Base-by-base conservation (phyloP, 2,888 invertebrate species). In the Calameuta idolon region DNA sequence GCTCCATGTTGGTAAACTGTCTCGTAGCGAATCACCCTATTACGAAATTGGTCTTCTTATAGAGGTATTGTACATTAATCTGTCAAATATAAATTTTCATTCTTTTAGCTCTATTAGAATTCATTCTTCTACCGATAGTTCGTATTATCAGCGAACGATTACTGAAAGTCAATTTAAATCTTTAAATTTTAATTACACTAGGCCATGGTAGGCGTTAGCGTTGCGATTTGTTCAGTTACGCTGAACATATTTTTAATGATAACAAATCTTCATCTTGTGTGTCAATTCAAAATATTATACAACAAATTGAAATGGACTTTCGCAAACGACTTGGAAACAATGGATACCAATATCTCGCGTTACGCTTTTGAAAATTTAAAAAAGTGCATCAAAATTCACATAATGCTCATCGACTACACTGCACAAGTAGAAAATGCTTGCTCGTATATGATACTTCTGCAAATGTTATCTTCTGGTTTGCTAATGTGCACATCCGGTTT, bases 281-380 rank as follows among this genome's bases (percentile, higher is more conserved):
- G 82, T 15, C 87, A 87, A 77, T 87, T 88, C 79, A 80, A 81
- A 35, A 85, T 87, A 37, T 76, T 87, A 55, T 83, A 84, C 71
- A 75, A 81, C 34, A 78, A 80, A 79, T 74, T 87, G 34, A 82
- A 78, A 73, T 55, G 40, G 40, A 37, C 82, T 12, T 79, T 77
- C 0, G 0, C 4, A 69, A 76, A 73, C 74, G 76, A 75, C 40
- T 69, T 37, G 55, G 33, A 35, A 12, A 30, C 30, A 37, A 12
- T 1, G n/a, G 4, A 30, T 5, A 1, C 37, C 12, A 37, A 3
- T 0, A 12, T 37, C 37, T 12, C 37, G 2, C 12, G 37, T 37
- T 12, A 69, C n/a, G 30, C n/a, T 69, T 69, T 30, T 69, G 23
- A 69, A 69, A 69, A 30, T 12, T 69, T 69, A 11, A 69, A n/a